Conservation (phyloP, 2,888 invertebrate species). For the Helicoverpa assulta region DNA sequence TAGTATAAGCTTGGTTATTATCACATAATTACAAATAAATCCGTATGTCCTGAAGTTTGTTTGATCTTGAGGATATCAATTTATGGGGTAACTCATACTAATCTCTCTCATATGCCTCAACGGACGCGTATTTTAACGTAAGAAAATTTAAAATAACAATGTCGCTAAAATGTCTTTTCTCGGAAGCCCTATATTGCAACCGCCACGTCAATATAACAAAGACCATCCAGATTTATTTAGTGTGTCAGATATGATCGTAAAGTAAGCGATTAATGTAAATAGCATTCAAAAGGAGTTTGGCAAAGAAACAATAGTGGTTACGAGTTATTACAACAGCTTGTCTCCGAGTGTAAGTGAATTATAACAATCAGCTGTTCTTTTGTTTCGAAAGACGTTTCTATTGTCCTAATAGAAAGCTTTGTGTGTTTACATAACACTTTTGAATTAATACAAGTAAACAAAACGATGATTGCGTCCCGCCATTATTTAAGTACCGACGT, state of each 20-base stretch:
- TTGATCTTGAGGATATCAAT: slow-evolving; percentile 21
- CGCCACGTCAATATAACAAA: slow-evolving; percentile 34
- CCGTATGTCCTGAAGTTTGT: slow-evolving; percentile 5
- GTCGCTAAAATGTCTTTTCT: slow-evolving; percentile 14
- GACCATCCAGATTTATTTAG: slow-evolving; percentile 52
- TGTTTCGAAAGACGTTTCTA: slow-evolving; percentile 41
- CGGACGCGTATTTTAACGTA: background rate
- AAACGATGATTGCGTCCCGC: background rate
- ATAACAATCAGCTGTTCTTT: slow-evolving; percentile 73
- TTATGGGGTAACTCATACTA: background rate
- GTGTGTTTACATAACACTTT: slow-evolving; percentile 13
- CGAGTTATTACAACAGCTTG: slow-evolving; percentile 74
- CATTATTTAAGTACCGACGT: background rate
- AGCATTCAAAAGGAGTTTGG: slow-evolving; percentile 71
- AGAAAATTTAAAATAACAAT: background rate
- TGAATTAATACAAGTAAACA: slow-evolving; percentile 2
- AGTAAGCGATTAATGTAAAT: slow-evolving; percentile 79
- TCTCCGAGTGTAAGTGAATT: slow-evolving; percentile 69
- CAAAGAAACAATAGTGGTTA: slow-evolving; percentile 81
- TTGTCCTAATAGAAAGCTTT: slow-evolving; percentile 26
- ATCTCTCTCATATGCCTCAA: background rate
- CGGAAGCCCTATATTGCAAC: slow-evolving; percentile 20
- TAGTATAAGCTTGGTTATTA: slow-evolving; percentile 58
- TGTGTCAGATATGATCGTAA: slow-evolving; percentile 77
- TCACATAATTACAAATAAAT: slow-evolving; percentile 41